A percentile compares a stretch with the other conserved stretches of the same genome.
Conservation (phyloP, 2,797 vertebrate genomes). For the Channallabes apus region DNA sequence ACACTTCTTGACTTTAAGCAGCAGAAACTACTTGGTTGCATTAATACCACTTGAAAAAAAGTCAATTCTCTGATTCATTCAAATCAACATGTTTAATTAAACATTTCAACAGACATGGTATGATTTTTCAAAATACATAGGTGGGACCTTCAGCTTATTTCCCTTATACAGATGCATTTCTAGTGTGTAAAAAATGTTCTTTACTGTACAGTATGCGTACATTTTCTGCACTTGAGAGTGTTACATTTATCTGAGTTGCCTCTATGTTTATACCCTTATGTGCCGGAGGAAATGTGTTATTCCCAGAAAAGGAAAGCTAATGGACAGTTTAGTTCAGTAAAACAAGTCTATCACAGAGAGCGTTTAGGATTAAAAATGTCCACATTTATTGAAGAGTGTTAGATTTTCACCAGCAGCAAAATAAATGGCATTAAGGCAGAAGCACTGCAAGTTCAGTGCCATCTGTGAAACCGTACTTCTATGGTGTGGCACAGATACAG, state of each 20-base stretch:
- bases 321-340: conserved; percentile 32
- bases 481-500: conserved; percentile 47
- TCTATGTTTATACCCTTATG: not conserved
- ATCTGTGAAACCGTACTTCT: conserved; percentile 42
- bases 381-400: conserved; percentile 21
- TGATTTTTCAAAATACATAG: conserved; percentile 40
- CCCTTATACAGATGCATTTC: conserved; percentile 4
- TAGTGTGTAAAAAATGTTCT: not conserved
- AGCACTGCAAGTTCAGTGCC: conserved; percentile 20
- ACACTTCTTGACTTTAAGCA: not conserved
- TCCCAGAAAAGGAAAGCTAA: conserved; percentile 27
- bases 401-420: conserved; percentile 62
- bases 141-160: conserved; percentile 36
- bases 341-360: not conserved
- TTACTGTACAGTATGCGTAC: not conserved
- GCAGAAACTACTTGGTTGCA: not conserved
- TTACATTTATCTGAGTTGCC: not conserved
- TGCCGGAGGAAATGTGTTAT: not conserved
- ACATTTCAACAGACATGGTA: conserved; percentile 40
- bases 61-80: not conserved
- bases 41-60: not conserved
- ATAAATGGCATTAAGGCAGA: conserved; percentile 63
- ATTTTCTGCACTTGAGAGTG: conserved; percentile 28
- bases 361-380: conserved; percentile 3
- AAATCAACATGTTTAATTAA: conserved; percentile 43